A percentile compares a stretch with the other conserved stretches of the same genome.
Evolutionary conservation across 2,797 vertebrate genomes (phyloP).

Genomic region (Pogonophryne albipinna): DNA sequence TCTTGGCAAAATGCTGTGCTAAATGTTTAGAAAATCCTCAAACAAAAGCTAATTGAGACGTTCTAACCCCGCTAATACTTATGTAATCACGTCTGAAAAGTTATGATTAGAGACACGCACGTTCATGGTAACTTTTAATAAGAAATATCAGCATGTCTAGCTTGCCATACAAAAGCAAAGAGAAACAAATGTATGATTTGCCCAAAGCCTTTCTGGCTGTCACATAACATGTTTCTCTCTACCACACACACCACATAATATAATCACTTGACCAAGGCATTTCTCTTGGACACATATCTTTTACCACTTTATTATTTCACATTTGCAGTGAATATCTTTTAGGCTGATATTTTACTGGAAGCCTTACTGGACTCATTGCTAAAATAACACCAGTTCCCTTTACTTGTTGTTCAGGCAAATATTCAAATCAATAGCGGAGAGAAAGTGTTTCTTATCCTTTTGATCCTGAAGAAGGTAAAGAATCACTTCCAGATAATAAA

Average conservation of each 20-base stretch:
- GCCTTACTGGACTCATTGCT: conserved; percentile 38
- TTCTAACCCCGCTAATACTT: conserved; percentile 51
- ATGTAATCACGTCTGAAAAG: conserved; percentile 39
- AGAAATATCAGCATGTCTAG: conserved; percentile 46
- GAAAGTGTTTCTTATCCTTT: conserved; percentile 36
- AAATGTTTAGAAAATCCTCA: conserved; percentile 56
- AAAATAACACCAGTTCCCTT: conserved; percentile 68
- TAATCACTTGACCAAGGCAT: conserved; percentile 65
- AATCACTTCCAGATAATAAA: conserved; percentile 55
- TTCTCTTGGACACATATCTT: conserved; percentile 70
- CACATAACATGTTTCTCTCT: conserved; percentile 37
- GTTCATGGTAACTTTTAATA: conserved; percentile 37
- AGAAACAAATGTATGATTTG: conserved; percentile 56
- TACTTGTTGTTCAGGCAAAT: conserved; percentile 62
- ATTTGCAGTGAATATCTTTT: conserved; percentile 70
- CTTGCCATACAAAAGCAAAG: conserved; percentile 40
- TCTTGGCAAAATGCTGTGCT: conserved; percentile 28
- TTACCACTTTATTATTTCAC: conserved; percentile 64
- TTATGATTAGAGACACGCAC: conserved; percentile 57
- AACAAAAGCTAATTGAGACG: conserved; percentile 60
- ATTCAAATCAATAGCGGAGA: conserved; percentile 61
- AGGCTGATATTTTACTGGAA: conserved; percentile 60
- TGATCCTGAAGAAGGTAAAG: conserved; percentile 51
- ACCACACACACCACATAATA: conserved; percentile 67
- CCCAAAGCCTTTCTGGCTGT: conserved; percentile 51